Evolutionary conservation across 2,797 vertebrate species (phyloP), one percentile per base, ranked within the genome.

Genomic region (Sebastes vulpes): DNA sequence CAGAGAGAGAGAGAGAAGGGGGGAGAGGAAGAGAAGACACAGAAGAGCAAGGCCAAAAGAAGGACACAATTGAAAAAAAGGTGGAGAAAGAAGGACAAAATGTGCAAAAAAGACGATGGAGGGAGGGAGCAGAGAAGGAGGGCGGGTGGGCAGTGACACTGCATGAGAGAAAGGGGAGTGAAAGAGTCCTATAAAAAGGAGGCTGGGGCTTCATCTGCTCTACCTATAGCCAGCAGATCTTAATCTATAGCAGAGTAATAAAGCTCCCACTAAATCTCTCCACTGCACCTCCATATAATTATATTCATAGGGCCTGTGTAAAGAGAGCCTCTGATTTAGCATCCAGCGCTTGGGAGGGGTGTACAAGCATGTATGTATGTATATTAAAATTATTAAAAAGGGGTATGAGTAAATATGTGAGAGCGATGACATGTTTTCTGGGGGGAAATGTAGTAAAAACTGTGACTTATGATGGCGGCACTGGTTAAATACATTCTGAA

Each of bases 181-280:
- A 81, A 82, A 71, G 86, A 70, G 83, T 84, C 80, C 79, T 75
- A 74, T 84, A 85, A 87, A 85, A 90, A 67, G 84, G 74, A 87
- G 84, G 84, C 75, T 70, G 75, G 63, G 83, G 73, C 82, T 87
- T 89, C 86, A 89, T 94, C 91, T 93, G 85, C 89, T 92, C 89
- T 80, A 91, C 90, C 92, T 90, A 93, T 76, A 92, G 90, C 92
- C 90, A 90, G 87, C 75, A 94, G 92, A 94, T 94, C 92, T 91
- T 89, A 93, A 95, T 95, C 93, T 94, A 85, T 72, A 77, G 89
- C 85, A 74, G 77, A 87, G 90, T 89, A 91, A 94, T 94, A 92
- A 95, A 94, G 79, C 90, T 72, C n/a, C 31, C 65, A 92, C 87
- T 94, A 93, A 95, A 95, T 92, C 93, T 95, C 86, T 59, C 86